Evolutionary conservation across 2,888 invertebrate genomes (phyloP).

Genomic region (Mimachlamys varia): DNA sequence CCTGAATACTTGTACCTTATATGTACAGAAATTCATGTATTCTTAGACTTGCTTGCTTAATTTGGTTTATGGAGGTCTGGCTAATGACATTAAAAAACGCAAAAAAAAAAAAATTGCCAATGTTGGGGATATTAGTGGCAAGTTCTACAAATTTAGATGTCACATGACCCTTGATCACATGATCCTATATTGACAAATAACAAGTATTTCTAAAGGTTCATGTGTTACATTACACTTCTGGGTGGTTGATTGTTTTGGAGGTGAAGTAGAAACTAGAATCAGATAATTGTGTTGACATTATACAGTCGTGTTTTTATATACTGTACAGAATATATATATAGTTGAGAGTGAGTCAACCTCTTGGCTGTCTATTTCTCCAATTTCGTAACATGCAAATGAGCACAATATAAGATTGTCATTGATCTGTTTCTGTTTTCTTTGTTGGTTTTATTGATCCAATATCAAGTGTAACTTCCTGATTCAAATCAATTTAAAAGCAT

Average conservation of each 20-base stretch:
- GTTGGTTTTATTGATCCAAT: no score
- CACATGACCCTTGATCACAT: background rate
- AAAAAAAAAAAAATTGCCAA: background rate
- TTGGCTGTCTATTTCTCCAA: background rate
- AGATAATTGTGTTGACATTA: conserved; percentile 13
- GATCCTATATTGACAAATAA: background rate
- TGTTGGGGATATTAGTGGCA: background rate
- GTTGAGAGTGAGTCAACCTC: background rate
- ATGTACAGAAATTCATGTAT: background rate
- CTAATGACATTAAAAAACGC: conserved; percentile 3
- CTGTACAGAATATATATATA: background rate
- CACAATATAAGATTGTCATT: no score
- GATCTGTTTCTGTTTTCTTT: no score
- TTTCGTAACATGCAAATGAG: background rate
- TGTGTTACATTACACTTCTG: background rate
- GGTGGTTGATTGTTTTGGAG: background rate
- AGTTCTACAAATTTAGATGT: background rate
- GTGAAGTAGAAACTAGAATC: conserved; percentile 12
- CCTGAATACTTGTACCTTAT: background rate
- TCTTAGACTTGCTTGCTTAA: background rate
- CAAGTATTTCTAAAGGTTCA: background rate
- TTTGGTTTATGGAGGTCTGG: background rate
- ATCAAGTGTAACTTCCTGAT: no score
- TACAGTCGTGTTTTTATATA: background rate
- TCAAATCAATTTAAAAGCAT: no score